Base-by-base conservation (phyloP, 1,140 invertebrate species). In the Zaprionus lachaisei region DNA sequence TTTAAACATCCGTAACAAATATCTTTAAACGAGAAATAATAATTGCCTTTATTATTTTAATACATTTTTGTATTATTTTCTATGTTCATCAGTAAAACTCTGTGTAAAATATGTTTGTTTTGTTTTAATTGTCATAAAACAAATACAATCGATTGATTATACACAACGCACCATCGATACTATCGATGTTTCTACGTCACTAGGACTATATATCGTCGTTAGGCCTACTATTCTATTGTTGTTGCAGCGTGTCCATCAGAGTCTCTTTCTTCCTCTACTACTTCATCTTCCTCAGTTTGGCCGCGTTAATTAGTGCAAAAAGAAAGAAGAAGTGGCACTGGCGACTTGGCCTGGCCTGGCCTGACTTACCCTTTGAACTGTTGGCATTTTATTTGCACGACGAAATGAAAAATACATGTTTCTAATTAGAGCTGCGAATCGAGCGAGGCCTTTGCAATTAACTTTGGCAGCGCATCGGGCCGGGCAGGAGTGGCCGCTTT, bases 371-470 rank as follows among this genome's bases (percentile, higher is more conserved):
- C 51, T 56, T 57, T 66, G 67, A 76, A 72, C 71, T 56, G 60
- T 55, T 72, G 72, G 67, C 76, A 70, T 84, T 87, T 81, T 89
- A 89, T 89, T 89, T 89, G 81, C 62, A 22, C 28, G 22, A 22
- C 49, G 34, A 55, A 55, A 64, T 64, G 51, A 71, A 75, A 54
- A 60, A 72, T 20, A 67, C 26, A 75, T 83, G 67, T 77, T 87
- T 89, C 81, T 89, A 89, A 89, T 89, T 89, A 89, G 85, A 89
- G 72, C 61, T 63, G 56, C 51, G 63, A 62, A 67, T 61, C 60
- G 57, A 64, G 74, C 41, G n/a, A 47, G 41, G 41, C 62, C 55
- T 44, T 90, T 84, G 85, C 84, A 87, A 87, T 87, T 87, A 87
- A 84, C 84, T 87, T 89, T 89, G 85, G 60, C 77, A 87, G 41